phyloP scores from a whole-genome alignment of 2,113 vertebrate genomes.

The Serinus canaria region DNA sequence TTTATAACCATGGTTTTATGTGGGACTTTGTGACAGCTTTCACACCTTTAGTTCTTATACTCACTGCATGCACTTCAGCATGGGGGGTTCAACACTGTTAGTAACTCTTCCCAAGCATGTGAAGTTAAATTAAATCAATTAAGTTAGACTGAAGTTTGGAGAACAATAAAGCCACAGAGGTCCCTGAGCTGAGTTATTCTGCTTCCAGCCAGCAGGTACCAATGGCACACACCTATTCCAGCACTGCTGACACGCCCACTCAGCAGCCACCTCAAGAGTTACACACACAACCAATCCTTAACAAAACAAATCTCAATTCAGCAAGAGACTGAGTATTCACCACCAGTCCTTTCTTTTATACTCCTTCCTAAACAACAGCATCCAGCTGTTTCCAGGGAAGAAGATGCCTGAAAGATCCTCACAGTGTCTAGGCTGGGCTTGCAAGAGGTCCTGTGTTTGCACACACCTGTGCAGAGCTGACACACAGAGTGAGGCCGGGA shows the following conservation, averaged over 20 bases:
- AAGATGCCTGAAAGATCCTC: background rate
- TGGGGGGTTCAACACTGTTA: accelerated
- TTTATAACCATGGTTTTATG: background rate
- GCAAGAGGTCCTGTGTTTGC: background rate
- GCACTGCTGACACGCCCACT: background rate
- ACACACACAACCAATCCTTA: background rate
- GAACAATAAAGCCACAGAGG: background rate
- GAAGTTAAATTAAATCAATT: background rate
- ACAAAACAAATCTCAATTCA: background rate
- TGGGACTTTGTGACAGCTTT: background rate
- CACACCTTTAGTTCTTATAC: background rate
- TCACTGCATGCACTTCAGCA: background rate
- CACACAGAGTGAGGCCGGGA: background rate
- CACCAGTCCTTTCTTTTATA: background rate
- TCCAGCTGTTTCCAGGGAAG: background rate
- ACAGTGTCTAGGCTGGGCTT: background rate
- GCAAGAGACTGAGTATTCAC: background rate
- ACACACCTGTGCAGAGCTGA: background rate
- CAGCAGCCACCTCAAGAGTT: background rate
- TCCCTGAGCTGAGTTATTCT: background rate
- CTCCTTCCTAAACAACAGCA: background rate
- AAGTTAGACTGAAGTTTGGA: background rate
- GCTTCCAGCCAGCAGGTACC: background rate
- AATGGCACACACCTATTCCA: background rate
- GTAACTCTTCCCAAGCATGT: background rate